Evolutionary conservation across 92 coral and sea anemone species (phyloP), one percentile per base, ranked within the genome.

Genomic region (Parazoanthus swiftii): DNA sequence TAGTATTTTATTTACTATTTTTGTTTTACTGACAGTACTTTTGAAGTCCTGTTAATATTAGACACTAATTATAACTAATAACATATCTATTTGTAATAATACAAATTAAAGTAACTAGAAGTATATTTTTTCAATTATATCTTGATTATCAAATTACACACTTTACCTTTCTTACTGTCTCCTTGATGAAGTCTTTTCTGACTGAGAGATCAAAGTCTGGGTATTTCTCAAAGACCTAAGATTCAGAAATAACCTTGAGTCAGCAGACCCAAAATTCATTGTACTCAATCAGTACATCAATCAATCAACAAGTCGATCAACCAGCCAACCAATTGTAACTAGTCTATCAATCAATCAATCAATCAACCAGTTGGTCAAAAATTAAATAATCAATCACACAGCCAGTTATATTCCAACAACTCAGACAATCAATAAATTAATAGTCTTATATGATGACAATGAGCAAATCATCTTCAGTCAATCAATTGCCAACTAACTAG

Each of bases 161-260:
- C 26, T 71, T 88, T 88, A 95, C 99, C 94, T 94, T 93, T 66
- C 93, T 93, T 18, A 97, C 98, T 39, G 98, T 90, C 51, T 95
- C 94, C 80, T 97, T 97, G 85, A 97, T 97, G 81, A 97, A 97
- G 74, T 92, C 95, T 86, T 97, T 97, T 80, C 94, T 91, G 85
- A 90, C 85, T 33, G 93, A 58, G 15, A 97, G 93, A 77, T 97
- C 99, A 90, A 92, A 94, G 44, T 86, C 95, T 26, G 99, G 99
- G 88, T 82, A 97, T 89, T 90, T 92, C 29, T 93, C 96, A 89
- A 91, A 97, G 67, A 97, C 98, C 99, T 97, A 81, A 76, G 80
- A 35, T 25, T 80, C 20, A 4, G 81, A 75, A 39, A 71, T 7
- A 21, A 23, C 39, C 18, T 26, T 15, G 14, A 59, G 73, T 74